Evolutionary conservation across 1,140 invertebrate genomes (phyloP).

Genomic region (Portunus trituberculatus): DNA sequence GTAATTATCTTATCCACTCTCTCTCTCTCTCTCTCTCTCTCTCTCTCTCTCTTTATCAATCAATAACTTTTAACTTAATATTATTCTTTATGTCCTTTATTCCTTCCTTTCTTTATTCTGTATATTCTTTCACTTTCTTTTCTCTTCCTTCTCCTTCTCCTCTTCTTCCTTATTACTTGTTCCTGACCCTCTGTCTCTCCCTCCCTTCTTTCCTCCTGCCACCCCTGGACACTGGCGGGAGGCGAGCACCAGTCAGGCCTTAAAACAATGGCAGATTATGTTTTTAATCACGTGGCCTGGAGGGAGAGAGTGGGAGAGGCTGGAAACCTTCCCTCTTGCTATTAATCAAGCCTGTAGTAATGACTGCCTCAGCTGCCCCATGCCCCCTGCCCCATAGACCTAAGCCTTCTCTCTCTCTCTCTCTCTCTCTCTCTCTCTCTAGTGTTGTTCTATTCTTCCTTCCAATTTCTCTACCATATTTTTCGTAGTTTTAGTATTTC

Average conservation of each 20-base stretch:
- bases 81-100: background rate
- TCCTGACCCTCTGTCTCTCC: no score
- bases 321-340: no score
- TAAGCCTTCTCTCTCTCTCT: background rate
- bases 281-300: background rate
- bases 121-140: background rate
- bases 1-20: no score
- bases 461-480: background rate
- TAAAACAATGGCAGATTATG: conserved; percentile 31
- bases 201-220: no score
- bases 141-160: background rate
- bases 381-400: no score
- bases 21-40: no score
- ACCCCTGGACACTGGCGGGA: background rate
- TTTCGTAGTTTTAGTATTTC: background rate
- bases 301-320: background rate
- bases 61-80: no score
- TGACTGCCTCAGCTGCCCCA: no score
- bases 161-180: background rate
- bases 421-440: conserved; percentile 29
- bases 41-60: no score
- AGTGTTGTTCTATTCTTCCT: background rate
- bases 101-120: background rate
- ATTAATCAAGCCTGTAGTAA: no score
- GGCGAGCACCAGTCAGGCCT: background rate